Evolutionary conservation across 2,888 invertebrate genomes (phyloP).

Genomic region (Cactoblastis cactorum): DNA sequence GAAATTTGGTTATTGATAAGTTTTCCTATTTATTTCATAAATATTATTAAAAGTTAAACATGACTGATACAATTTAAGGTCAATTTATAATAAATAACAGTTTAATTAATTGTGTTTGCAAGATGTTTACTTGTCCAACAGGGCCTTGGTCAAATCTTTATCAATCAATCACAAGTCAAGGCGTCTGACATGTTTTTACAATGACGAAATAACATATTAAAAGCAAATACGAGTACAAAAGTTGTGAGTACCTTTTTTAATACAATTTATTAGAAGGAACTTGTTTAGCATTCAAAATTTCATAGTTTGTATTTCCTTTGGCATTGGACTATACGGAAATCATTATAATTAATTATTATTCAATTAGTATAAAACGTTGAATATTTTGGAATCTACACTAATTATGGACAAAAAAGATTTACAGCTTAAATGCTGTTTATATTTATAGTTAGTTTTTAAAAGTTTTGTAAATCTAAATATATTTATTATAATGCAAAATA

Average conservation of each 20-base stretch:
- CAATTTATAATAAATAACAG: not conserved
- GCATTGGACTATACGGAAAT: not conserved
- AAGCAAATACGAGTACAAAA: not conserved
- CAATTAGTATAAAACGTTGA: too few species aligned
- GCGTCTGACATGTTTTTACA: not conserved
- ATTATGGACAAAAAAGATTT: too few species aligned
- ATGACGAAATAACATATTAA: not conserved
- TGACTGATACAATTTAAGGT: not conserved
- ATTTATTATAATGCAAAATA: too few species aligned
- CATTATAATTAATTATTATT: not conserved
- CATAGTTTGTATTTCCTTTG: not conserved
- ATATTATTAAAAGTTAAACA: too few species aligned
- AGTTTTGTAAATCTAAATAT: too few species aligned
- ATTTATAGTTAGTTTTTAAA: too few species aligned
- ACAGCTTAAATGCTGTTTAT: too few species aligned
- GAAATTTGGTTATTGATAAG: too few species aligned
- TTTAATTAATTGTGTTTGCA: not conserved
- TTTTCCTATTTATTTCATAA: too few species aligned
- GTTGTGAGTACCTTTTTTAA: not conserved
- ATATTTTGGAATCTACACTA: too few species aligned
- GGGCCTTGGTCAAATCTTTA: not conserved
- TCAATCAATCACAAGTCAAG: conserved; percentile 6
- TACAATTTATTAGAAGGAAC: not conserved
- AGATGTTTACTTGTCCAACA: not conserved
- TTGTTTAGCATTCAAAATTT: not conserved